Evolutionary conservation across 2,797 vertebrate genomes (phyloP).

Genomic region (Paguma larvata): DNA sequence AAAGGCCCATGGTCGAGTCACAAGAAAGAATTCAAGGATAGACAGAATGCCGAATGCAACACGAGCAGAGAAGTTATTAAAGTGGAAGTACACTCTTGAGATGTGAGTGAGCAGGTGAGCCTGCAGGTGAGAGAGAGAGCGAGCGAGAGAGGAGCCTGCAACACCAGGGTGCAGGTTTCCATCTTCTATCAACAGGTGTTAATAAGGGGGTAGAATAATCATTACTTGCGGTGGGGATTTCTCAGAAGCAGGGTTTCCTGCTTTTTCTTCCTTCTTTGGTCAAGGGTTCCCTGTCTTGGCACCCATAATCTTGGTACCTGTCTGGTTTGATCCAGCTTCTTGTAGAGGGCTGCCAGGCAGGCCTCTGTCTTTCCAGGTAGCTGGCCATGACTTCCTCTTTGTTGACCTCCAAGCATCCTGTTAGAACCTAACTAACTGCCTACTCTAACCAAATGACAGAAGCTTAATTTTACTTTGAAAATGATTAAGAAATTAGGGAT

Average conservation of each 20-base stretch:
- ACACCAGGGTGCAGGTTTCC: background rate
- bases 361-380: background rate
- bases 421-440: background rate
- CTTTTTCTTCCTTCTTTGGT: background rate
- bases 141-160: background rate
- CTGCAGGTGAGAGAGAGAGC: background rate
- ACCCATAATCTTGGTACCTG: background rate
- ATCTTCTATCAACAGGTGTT: background rate
- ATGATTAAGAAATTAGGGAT: background rate
- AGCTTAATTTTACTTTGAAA: constrained; percentile 27
- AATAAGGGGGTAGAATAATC: background rate
- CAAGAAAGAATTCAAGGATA: background rate
- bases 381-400: background rate
- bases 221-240: background rate
- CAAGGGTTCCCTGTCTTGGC: background rate
- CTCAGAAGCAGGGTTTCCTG: background rate
- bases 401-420: background rate
- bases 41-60: background rate
- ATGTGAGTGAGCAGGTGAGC: background rate
- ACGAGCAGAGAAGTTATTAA: background rate
- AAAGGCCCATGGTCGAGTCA: background rate
- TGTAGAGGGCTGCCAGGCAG: background rate
- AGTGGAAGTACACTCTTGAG: background rate
- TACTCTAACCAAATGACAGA: background rate
- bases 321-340: background rate